Evolutionary conservation across 2,888 invertebrate genomes (phyloP), one percentile per base, ranked within the genome.

Genomic region (Drosophila planitibia): DNA sequence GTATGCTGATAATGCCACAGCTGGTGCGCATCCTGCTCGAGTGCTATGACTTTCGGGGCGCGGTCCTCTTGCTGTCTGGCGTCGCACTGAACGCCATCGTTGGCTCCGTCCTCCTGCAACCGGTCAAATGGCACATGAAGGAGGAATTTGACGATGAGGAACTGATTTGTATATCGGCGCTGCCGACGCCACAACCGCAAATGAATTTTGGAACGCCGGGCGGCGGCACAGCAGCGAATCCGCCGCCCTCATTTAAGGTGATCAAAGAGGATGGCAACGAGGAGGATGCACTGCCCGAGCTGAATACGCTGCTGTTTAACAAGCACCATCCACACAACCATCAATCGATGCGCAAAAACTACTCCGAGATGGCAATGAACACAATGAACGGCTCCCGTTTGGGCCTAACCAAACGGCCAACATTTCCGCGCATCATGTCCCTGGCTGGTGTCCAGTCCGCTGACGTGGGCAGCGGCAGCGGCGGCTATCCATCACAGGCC

Each of bases 1-100:
- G 97, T 5, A 95, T 97, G 94, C 95, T 97, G 95, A 94, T 97
- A 71, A 96, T 97, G 95, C 97, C 97, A 1, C 97, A 97, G 91
- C 94, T 96, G 71, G 96, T 96, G 72, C 94, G 95, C 57, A 81
- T 96, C 7, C 93, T 96, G 19, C 93, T 96, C 10, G 95, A 95
- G 55, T 94, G 94, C 67, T 96, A 94, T 86, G 95, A 95, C 57
- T 96, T 96, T 92, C 94, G 95, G 64, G 96, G 96, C 86, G 95
- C 96, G 0, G 95, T 96, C 52, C 94, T 96, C 14, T 94, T 96
- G 79, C 91, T 96, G 72, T 95, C 96, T 0, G 96, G 95, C 0
- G 91, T 96, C 41, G 95, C 96, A 1, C 94, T 96, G 83, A 95
- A 97, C 86, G 95, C 96, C 0, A 94, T 96, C 12, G 94, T 96